Evolutionary conservation across 2,113 vertebrate genomes (phyloP).

Genomic region (Haplochromis vanheusdeni): DNA sequence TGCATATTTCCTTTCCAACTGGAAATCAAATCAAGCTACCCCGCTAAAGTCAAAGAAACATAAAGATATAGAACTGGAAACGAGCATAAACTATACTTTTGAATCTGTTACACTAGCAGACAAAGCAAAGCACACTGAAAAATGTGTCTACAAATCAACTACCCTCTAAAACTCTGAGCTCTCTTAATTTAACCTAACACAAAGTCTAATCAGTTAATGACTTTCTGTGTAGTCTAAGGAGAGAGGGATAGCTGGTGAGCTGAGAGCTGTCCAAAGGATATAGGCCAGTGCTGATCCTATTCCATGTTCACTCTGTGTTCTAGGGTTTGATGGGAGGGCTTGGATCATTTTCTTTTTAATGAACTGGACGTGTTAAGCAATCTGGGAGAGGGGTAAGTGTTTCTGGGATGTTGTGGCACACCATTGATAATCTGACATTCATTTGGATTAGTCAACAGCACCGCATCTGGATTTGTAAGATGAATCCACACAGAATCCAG

Average conservation of each 20-base stretch:
- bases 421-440: conserved; percentile 60
- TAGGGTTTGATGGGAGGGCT: not conserved
- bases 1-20: not conserved
- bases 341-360: conserved; percentile 52
- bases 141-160: not conserved
- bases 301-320: conserved; percentile 14
- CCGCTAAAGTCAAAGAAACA: not conserved
- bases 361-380: conserved; percentile 51
- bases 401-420: conserved; percentile 3
- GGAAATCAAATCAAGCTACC: not conserved
- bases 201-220: conserved; percentile 26
- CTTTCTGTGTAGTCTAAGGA: not conserved
- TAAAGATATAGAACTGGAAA: not conserved
- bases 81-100: not conserved
- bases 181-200: conserved; percentile 26
- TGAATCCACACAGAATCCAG: not conserved
- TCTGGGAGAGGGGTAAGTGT: conserved; percentile 23
- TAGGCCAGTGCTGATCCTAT: conserved; percentile 51
- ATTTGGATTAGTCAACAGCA: conserved; percentile 38
- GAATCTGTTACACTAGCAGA: not conserved
- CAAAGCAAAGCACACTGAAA: not conserved
- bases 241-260: conserved; percentile 31
- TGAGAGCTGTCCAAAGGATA: conserved; percentile 61
- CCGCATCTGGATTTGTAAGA: not conserved
- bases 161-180: not conserved